Conservation (phyloP, 2,888 invertebrate species). For the Carpatolechia fugitivella region DNA sequence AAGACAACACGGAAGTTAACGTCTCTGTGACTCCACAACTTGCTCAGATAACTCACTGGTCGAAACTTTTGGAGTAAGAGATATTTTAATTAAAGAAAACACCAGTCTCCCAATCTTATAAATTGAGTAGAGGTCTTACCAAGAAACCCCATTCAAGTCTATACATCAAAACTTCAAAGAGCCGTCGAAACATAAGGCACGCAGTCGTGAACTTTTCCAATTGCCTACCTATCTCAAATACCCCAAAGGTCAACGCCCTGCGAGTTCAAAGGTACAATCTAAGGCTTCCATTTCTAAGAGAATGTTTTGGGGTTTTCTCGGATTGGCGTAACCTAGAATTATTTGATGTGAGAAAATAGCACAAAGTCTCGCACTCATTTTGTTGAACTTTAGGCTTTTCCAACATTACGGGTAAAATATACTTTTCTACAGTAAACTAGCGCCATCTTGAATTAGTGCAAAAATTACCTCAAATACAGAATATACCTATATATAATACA, state of each 20-base stretch:
- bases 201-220: not conserved
- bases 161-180: constrained; percentile 3
- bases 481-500: no score
- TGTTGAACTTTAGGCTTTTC: no score
- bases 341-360: no score
- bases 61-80: not conserved
- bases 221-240: not conserved
- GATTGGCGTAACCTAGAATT: no score
- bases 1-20: not conserved
- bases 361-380: no score
- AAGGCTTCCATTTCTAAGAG: no score
- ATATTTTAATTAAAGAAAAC: not conserved
- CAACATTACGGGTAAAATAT: no score
- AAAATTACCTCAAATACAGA: no score
- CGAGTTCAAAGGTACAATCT: not conserved
- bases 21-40: not conserved
- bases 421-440: no score
- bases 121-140: not conserved
- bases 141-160: not conserved
- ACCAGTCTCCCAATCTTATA: not conserved
- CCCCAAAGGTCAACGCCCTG: not conserved
- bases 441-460: no score
- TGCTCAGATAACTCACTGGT: not conserved
- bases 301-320: no score
- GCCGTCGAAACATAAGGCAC: not conserved